Evolutionary conservation across 2,797 vertebrate species (phyloP), one percentile per base, ranked within the genome.

Genomic region (Hippocampus kuda): DNA sequence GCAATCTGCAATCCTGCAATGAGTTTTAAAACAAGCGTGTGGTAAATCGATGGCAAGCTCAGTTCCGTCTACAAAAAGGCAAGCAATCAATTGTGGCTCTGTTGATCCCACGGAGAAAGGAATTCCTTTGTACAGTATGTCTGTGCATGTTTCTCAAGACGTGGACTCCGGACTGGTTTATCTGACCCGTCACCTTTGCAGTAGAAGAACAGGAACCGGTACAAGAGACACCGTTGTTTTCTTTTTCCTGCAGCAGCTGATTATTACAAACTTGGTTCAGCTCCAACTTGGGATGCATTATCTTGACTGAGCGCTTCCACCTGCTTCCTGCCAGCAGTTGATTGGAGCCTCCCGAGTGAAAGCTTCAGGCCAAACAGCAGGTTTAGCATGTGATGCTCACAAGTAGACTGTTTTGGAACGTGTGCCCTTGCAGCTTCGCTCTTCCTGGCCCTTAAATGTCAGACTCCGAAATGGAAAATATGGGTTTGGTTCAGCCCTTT

Each of bases 371-470:
- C 70, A 76, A 76, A 71, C 74, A 68, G 11, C 51, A 11, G 67
- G 51, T 64, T 75, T 63, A 11, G 30, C 71, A 76, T 76, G 68
- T 80, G 81, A 85, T 75, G 77, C 69, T 78, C 70, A 7, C 74
- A 73, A 75, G 73, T 78, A 78, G 70, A 73, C 64, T 13, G 68
- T 56, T 41, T 63, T 44, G 30, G 67, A 72, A 20, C 78, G 22
- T 75, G 72, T 77, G 78, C 82, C 84, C 75, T 71, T 56, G 69
- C 51, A 66, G 79, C 65, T 77, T 70, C 68, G 76, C 82, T 74
- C 79, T 85, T 86, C 82, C 86, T 77, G 69, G 67, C 73, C 74
- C 80, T 86, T 77, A 84, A 77, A 72, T 79, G 51, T 24, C 75
- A 73, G 75, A 30, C 81, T 69, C 60, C 5, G 27, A 24, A 59